Evolutionary conservation across 2,888 invertebrate species (phyloP).

Genomic region (Meliscaeva auricollis): DNA sequence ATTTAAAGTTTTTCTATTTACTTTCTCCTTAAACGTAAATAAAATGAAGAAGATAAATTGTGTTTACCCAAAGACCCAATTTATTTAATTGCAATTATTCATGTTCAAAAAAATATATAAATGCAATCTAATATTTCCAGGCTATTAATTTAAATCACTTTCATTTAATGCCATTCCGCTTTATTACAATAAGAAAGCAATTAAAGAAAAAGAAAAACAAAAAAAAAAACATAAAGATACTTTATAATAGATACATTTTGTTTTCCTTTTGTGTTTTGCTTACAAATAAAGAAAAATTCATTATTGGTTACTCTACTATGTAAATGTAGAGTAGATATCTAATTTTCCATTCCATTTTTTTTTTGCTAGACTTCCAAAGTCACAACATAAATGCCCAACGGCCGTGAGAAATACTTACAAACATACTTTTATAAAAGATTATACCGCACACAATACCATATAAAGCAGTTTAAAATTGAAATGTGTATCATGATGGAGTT

Average conservation of each 20-base stretch:
- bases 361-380: conserved; percentile 49
- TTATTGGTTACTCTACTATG: neutral
- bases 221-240: neutral
- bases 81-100: neutral
- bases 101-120: neutral
- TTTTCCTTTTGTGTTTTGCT: neutral
- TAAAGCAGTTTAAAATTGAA: neutral
- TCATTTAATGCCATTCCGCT: conserved; percentile 33
- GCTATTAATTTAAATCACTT: conserved; percentile 53
- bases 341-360: conserved; percentile 33
- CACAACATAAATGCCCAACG: conserved; percentile 61
- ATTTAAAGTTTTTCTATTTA: no score
- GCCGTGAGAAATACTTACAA: conserved; percentile 46
- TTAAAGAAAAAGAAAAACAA: conserved; percentile 15
- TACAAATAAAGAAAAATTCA: neutral
- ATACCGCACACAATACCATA: conserved; percentile 17
- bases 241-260: neutral
- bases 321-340: neutral
- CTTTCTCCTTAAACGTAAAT: neutral
- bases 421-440: neutral
- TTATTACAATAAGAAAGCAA: conserved; percentile 20
- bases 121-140: neutral
- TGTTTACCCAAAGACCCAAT: neutral
- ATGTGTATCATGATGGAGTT: conserved; percentile 13
- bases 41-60: conserved; percentile 4